Evolutionary conservation across 2,888 invertebrate species (phyloP), one percentile per base, ranked within the genome.

Genomic region (Aspidiotus rigidus): DNA sequence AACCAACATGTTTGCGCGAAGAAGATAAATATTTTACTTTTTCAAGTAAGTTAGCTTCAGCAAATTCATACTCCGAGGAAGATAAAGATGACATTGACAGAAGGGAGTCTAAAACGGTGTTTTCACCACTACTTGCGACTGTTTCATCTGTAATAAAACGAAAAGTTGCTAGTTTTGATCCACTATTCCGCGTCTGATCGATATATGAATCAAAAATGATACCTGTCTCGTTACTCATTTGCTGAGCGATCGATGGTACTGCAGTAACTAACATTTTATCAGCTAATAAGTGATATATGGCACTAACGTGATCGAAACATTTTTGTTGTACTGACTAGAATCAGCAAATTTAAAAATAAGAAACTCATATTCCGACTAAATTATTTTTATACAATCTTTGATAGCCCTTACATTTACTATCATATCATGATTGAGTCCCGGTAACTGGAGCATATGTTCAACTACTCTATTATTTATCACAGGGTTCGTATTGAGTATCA

Each of bases 281-380:
- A 76, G 89, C 84, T 59, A 96, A 82, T 72, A 96, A 81, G 78
- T 93, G 90, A 78, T 96, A 96, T 75, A 96, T 94, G 73, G 95
- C 95, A 75, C 91, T 91, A 74, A 93, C 89, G 80, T 93, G 93
- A 79, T 96, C 94, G 79, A 92, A 96, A 7, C 89, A 84, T 75
- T 89, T 86, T 74, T 87, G 88, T 76, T 87, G 86, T 66, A 96
- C 86, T 28, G 93, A 89, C 84, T 90, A 83, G 61, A 73, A 72
- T 13, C 49, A 49, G 49, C 49, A 49, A 11, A 49, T 49, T 49
- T n/a, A 6, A 49, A 13, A 49, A 49, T 49, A 49, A 44, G 11
- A 44, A 49, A 49, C 49, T 49, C 28, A 28, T 3, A 28, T 28
- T 28, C 28, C 28, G 28, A 28, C 28, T 28, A 28, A 28, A 28